Conservation (phyloP, 2,797 vertebrate species). For the Thunnus albacares region DNA sequence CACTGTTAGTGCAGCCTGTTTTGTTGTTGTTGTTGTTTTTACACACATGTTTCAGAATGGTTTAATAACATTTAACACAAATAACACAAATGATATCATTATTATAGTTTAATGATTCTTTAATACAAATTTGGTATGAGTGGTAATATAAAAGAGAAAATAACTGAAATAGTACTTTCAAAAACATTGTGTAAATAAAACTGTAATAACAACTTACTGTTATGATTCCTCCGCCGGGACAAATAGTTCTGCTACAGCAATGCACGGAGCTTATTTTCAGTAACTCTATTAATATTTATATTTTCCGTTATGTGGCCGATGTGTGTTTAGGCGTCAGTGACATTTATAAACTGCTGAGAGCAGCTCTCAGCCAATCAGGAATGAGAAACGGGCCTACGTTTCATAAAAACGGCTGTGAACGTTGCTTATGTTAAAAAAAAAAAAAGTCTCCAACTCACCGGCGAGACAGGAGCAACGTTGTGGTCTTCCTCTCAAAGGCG, state of each 20-base stretch:
- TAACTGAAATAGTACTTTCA: background rate
- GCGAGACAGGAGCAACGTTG: background rate
- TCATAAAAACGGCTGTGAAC: background rate
- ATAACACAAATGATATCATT: background rate
- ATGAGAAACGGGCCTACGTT: background rate
- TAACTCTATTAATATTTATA: background rate
- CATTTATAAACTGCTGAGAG: background rate
- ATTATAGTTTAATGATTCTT: background rate
- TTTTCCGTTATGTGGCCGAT: background rate
- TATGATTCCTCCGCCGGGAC: background rate
- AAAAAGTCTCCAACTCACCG: constrained; percentile 61
- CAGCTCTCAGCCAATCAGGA: constrained; percentile 29
- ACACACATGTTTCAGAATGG: background rate
- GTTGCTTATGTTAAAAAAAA: background rate
- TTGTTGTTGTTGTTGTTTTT: constrained; percentile 13
- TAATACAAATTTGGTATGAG: background rate
- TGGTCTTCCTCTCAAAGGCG: background rate
- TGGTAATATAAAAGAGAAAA: background rate
- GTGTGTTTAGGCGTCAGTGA: background rate
- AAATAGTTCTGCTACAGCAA: background rate
- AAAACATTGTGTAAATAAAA: background rate
- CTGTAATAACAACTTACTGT: background rate
- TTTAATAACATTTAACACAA: background rate
- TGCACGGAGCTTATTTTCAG: background rate
- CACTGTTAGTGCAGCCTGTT: background rate